phyloP scores from a whole-genome alignment of 2,797 vertebrate species.

The Esox masquinongy region DNA sequence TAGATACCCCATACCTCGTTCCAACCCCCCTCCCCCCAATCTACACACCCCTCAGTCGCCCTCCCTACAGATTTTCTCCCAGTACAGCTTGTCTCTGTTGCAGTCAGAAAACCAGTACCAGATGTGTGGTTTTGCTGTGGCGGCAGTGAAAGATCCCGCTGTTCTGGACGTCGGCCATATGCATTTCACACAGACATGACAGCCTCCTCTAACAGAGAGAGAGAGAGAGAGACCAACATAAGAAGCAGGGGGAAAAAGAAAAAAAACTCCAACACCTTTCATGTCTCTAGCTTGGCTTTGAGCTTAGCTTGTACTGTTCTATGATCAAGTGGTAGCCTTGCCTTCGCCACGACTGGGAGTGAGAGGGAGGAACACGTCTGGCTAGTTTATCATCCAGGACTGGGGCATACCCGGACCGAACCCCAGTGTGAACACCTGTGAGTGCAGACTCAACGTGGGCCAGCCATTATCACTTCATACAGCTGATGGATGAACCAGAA shows the following conservation, averaged over 20 bases:
- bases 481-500: background rate
- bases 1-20: constrained; percentile 17
- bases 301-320: constrained; percentile 54
- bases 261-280: constrained; percentile 51
- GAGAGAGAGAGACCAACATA: constrained; percentile 35
- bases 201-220: constrained; percentile 59
- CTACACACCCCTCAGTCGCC: background rate
- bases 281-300: constrained; percentile 51
- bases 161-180: constrained; percentile 57
- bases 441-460: background rate
- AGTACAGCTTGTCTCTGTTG: constrained; percentile 49
- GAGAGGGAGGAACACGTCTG: constrained; percentile 12
- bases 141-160: constrained; percentile 64
- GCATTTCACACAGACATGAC: constrained; percentile 67
- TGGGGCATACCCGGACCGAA: background rate
- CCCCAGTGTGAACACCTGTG: background rate
- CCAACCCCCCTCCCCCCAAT: background rate
- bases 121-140: constrained; percentile 60
- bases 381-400: background rate
- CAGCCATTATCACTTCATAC: background rate
- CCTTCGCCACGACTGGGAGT: constrained; percentile 13
- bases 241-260: constrained; percentile 57
- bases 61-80: constrained; percentile 29
- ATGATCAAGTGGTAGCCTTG: constrained; percentile 30
- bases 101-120: constrained; percentile 67